A percentile compares a stretch with the other conserved stretches of the same genome.
Conservation (phyloP, 2,888 invertebrate species). For the Lasioglossum morio region DNA sequence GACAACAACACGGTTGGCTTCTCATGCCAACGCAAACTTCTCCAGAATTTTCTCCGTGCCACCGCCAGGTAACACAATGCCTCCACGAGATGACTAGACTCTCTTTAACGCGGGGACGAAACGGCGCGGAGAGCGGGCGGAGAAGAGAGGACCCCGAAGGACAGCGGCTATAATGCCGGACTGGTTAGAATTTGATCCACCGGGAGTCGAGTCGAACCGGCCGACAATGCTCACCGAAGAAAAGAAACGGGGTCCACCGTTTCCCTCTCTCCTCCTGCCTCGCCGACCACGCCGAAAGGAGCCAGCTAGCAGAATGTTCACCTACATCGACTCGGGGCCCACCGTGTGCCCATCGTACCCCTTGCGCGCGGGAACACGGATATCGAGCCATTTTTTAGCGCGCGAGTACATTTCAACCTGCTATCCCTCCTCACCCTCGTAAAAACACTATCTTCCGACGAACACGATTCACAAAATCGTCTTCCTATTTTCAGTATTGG, state of each 20-base stretch:
- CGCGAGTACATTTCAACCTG: not conserved
- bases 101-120: constrained; percentile 68
- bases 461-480: constrained; percentile 41
- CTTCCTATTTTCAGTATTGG: not conserved
- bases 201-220: constrained; percentile 80
- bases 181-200: constrained; percentile 84
- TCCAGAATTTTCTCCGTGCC: constrained; percentile 68
- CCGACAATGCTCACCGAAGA: constrained; percentile 78
- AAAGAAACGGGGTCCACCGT: constrained; percentile 68
- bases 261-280: not conserved
- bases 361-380: constrained; percentile 50
- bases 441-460: not conserved
- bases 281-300: constrained; percentile 41
- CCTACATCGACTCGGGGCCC: constrained; percentile 39
- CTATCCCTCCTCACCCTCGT: not conserved
- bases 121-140: constrained; percentile 68
- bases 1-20: not conserved
- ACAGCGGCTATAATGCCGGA: constrained; percentile 83
- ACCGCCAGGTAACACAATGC: constrained; percentile 78
- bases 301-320: constrained; percentile 47
- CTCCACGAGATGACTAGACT: constrained; percentile 77
- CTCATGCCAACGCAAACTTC: constrained; percentile 34
- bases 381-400: constrained; percentile 58
- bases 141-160: constrained; percentile 79
- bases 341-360: not conserved